Evolutionary conservation across 2,797 vertebrate species (phyloP).

Genomic region (Anguilla pacifica): DNA sequence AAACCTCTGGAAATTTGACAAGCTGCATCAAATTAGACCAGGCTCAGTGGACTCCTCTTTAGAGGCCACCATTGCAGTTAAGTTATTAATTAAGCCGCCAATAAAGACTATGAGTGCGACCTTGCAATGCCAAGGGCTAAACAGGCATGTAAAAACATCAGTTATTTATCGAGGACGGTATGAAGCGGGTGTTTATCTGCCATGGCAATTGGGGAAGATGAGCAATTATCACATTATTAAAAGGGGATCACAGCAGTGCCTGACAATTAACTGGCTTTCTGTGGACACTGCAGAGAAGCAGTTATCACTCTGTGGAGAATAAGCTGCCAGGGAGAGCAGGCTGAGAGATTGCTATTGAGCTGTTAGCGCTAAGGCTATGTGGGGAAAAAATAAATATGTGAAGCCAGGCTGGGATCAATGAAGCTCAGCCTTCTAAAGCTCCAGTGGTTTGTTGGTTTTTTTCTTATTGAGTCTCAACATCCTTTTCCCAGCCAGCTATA

Average conservation of each 20-base stretch:
- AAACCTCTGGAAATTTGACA: background rate
- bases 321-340: background rate
- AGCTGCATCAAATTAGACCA: background rate
- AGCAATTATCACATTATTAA: background rate
- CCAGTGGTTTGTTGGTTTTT: background rate
- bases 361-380: background rate
- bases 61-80: background rate
- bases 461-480: background rate
- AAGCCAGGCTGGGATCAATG: slow-evolving; percentile 20
- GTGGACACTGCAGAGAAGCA: background rate
- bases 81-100: slow-evolving; percentile 16
- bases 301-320: background rate
- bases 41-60: background rate
- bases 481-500: background rate
- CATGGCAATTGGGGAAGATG: background rate
- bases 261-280: background rate
- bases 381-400: slow-evolving; percentile 20
- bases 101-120: background rate
- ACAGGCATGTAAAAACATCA: background rate
- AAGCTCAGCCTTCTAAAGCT: background rate
- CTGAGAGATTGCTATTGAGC: background rate
- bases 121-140: background rate
- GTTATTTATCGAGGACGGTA: background rate
- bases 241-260: background rate
- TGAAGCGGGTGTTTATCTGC: background rate